phyloP scores from a whole-genome alignment of 2,797 vertebrate species.

The Danio kyathit region DNA sequence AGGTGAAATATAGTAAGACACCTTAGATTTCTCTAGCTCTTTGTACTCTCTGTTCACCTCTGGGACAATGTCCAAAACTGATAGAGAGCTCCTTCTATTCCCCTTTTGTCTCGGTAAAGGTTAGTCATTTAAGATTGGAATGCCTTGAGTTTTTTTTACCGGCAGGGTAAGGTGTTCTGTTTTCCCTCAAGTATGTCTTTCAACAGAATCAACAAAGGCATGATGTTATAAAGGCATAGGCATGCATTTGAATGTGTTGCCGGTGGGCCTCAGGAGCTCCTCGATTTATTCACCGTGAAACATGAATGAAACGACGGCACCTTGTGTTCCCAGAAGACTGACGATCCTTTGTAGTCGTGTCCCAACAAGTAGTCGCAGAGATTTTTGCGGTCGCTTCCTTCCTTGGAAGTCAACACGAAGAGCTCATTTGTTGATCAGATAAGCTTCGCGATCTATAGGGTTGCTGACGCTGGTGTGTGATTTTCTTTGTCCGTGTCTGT shows the following conservation, averaged over 20 bases:
- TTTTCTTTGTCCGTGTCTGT: constrained; percentile 13
- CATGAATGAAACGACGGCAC: constrained; percentile 19
- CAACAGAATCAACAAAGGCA: constrained; percentile 42
- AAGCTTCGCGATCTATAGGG: constrained; percentile 22
- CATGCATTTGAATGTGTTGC: constrained; percentile 35
- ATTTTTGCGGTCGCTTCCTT: constrained; percentile 19
- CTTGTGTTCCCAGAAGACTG: not conserved
- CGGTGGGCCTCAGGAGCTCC: not conserved
- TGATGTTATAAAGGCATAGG: constrained; percentile 32
- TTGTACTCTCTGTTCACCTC: constrained; percentile 30
- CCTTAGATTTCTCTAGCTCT: constrained; percentile 45
- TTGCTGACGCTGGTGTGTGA: not conserved
- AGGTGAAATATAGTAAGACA: constrained; percentile 36
- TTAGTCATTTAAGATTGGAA: constrained; percentile 36
- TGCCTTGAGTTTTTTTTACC: constrained; percentile 15
- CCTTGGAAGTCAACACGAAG: constrained; percentile 12
- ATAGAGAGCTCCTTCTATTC: constrained; percentile 52
- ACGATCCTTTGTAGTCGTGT: not conserved
- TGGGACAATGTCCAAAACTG: constrained; percentile 48
- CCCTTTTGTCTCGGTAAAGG: constrained; percentile 40
- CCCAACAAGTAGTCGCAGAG: constrained; percentile 5
- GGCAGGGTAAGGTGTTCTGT: constrained; percentile 18
- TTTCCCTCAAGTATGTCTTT: constrained; percentile 35
- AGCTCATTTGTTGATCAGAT: constrained; percentile 30
- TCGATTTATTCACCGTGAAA: constrained; percentile 15